Conservation (phyloP, 2,797 vertebrate genomes). For the Gorsachius magnificus region DNA sequence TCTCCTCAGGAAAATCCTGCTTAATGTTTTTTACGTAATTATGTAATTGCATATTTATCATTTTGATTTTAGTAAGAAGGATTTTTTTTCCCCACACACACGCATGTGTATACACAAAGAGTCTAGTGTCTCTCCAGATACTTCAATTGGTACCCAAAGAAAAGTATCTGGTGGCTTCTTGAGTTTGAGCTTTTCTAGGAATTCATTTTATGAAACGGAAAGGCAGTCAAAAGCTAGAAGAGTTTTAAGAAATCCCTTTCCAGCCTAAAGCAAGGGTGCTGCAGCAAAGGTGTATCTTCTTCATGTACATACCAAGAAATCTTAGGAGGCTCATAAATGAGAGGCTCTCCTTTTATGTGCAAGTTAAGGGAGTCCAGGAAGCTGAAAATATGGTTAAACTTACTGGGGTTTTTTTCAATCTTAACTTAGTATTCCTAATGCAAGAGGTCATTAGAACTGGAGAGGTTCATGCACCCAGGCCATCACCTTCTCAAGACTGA, state of each 20-base stretch:
- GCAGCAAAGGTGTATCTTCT: neutral
- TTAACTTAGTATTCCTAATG: neutral
- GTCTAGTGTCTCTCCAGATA: neutral
- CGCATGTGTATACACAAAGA: neutral
- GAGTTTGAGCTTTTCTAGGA: neutral
- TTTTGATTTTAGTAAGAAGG: neutral
- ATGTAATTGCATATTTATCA: neutral
- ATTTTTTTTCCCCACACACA: neutral
- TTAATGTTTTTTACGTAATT: neutral
- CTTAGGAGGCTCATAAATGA: neutral
- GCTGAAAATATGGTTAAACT: neutral
- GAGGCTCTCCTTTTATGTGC: neutral
- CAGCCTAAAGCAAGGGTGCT: neutral
- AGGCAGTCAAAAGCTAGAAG: neutral
- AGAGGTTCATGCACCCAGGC: neutral
- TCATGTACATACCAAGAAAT: neutral
- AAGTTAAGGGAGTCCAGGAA: neutral
- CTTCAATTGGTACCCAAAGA: neutral
- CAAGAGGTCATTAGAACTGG: neutral
- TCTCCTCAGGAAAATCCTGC: conserved; percentile 28
- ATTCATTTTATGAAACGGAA: neutral
- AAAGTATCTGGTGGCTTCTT: neutral
- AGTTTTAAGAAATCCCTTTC: neutral
- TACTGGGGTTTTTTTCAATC: neutral
- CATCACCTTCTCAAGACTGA: neutral